Evolutionary conservation across 2,797 vertebrate species (phyloP), one percentile per base, ranked within the genome.

Genomic region (Babyrousa celebensis): DNA sequence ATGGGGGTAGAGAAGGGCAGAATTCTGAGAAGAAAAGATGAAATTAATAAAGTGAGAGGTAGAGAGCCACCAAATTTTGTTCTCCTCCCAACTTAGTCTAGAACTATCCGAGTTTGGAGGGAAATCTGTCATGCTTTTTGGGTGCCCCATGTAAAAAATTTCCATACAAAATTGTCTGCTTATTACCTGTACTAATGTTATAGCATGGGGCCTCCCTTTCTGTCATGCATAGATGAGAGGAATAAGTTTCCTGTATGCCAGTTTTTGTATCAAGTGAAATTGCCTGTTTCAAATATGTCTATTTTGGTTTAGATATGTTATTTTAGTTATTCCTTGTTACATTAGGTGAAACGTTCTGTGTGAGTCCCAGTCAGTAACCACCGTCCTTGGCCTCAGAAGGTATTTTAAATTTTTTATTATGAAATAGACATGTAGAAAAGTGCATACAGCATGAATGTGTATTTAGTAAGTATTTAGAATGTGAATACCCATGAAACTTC

Each of bases 371-470:
- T 80, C 36, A 54, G 25, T 75, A 90, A 95, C 82, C 27, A 90
- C 27, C 52, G 32, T 86, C 23, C 58, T 56, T 86, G 54, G 40
- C 17, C 27, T 95, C 27, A 79, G 65, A 84, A 87, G 36, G 62
- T 48, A 85, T 32, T 91, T 94, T 92, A 8, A 58, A 93, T 15
- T 56, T 65, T 91, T 95, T 68, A 65, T 85, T 91, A 56, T 40
- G 5, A 92, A 79, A 85, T 8, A 23, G 16, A 71, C n/a, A 94
- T 18, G 25, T 11, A 90, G 5, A 95, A 84, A 94, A 74, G 23
- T 72, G 1, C 16, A 77, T 21, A 91, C 21, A 84, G n/a, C 29
- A 75, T 86, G 17, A 83, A 71, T 3, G 1, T 40, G 79, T 40
- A 52, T 32, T 67, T 82, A 71, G 85, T 20, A 65, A 52, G 80